phyloP scores from a whole-genome alignment of 2,797 vertebrate genomes.

The Agapornis canus region DNA sequence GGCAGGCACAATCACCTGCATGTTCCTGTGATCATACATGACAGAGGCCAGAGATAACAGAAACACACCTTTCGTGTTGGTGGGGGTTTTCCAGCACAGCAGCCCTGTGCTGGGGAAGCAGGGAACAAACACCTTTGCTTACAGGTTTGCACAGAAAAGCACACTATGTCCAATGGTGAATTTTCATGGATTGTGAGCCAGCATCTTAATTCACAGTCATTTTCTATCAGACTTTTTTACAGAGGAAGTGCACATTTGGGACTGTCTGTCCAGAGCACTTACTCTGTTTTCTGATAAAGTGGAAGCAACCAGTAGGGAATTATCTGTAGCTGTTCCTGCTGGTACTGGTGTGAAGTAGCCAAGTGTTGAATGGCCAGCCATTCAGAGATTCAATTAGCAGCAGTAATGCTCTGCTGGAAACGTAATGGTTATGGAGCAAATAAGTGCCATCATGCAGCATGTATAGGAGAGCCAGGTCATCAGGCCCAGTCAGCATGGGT shows the following conservation, averaged over 20 bases:
- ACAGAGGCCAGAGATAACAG: neutral
- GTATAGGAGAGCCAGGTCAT: neutral
- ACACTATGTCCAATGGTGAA: neutral
- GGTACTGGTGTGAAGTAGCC: neutral
- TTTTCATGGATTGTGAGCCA: rapidly evolving
- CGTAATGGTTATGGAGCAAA: neutral
- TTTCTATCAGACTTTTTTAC: neutral
- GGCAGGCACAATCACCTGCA: rapidly evolving
- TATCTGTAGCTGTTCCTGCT: neutral
- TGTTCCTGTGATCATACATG: neutral
- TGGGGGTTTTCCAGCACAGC: neutral
- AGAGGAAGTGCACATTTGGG: neutral
- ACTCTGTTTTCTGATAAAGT: neutral
- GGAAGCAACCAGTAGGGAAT: neutral
- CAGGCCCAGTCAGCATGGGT: neutral
- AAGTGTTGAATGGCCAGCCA: neutral
- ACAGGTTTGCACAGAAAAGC: neutral
- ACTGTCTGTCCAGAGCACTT: neutral
- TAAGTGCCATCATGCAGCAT: neutral
- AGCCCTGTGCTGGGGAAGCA: neutral
- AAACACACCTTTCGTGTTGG: neutral
- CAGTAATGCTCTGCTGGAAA: neutral
- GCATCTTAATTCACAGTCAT: neutral
- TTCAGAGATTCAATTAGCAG: neutral
- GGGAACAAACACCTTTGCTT: neutral